Conservation (phyloP, 1,140 invertebrate species). For the Drusus annulatus region DNA sequence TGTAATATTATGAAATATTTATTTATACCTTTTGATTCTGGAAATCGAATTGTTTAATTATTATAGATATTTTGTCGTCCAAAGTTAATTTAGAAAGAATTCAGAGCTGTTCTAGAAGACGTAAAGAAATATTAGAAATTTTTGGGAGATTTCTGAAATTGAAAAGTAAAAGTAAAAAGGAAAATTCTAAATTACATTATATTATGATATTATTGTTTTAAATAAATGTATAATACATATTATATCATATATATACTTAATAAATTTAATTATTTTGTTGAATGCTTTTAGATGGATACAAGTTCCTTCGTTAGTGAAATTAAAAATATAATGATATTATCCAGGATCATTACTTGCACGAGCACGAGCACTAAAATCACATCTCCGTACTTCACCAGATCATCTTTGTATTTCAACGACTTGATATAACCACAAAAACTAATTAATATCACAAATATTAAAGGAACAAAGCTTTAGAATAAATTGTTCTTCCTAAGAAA, state of each 20-base stretch:
- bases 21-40: conserved; percentile 1
- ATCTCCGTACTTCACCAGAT: too few species aligned
- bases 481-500: too few species aligned
- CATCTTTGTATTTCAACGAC: too few species aligned
- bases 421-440: too few species aligned
- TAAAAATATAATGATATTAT: conserved; percentile 2
- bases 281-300: neutral
- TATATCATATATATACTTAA: too few species aligned
- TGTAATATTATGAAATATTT: neutral
- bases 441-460: too few species aligned
- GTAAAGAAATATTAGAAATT: too few species aligned
- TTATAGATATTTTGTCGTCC: conserved; percentile 8
- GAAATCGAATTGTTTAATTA: neutral
- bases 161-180: neutral
- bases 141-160: neutral
- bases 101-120: neutral
- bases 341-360: too few species aligned
- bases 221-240: neutral
- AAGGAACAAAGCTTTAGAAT: too few species aligned
- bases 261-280: too few species aligned
- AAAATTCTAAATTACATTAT: conserved; percentile 25
- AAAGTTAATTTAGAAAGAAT: neutral
- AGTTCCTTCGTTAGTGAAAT: conserved; percentile 2
- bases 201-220: neutral
- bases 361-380: too few species aligned